phyloP scores from a whole-genome alignment of 2,888 invertebrate species.

The Linnaemya tessellans region DNA sequence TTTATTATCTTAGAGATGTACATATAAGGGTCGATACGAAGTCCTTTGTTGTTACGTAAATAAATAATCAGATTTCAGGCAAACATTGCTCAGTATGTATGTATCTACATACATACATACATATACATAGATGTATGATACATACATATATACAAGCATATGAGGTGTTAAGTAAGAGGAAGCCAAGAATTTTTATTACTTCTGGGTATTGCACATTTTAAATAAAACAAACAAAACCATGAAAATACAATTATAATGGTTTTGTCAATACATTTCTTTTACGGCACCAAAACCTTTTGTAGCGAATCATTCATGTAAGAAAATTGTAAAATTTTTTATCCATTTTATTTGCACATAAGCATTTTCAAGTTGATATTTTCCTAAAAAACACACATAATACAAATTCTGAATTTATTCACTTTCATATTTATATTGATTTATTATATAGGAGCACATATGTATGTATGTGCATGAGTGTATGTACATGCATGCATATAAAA shows the following conservation, averaged over 20 bases:
- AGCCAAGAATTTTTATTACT: constrained; percentile 16
- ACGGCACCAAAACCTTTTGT: constrained; percentile 50
- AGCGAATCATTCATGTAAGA: constrained; percentile 55
- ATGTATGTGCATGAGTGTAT: background rate
- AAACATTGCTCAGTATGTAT: background rate
- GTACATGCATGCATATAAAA: too few species aligned
- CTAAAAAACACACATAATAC: background rate
- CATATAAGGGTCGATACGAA: background rate
- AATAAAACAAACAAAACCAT: constrained; percentile 45
- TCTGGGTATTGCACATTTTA: constrained; percentile 21
- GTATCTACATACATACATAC: background rate
- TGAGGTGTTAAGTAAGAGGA: constrained; percentile 2
- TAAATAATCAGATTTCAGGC: background rate
- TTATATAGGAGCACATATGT: background rate
- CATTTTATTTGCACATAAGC: constrained; percentile 41
- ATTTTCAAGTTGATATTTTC: constrained; percentile 28
- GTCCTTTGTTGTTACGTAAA: constrained; percentile 24
- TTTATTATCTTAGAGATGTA: constrained; percentile 5
- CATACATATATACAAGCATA: too few species aligned
- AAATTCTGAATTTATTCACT: constrained; percentile 5
- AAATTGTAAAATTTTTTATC: constrained; percentile 51
- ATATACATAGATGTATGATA: too few species aligned
- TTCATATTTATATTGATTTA: background rate
- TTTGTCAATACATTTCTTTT: constrained; percentile 55
- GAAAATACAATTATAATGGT: constrained; percentile 57